phyloP scores from a whole-genome alignment of 2,888 invertebrate genomes.

The Belgica antarctica region DNA sequence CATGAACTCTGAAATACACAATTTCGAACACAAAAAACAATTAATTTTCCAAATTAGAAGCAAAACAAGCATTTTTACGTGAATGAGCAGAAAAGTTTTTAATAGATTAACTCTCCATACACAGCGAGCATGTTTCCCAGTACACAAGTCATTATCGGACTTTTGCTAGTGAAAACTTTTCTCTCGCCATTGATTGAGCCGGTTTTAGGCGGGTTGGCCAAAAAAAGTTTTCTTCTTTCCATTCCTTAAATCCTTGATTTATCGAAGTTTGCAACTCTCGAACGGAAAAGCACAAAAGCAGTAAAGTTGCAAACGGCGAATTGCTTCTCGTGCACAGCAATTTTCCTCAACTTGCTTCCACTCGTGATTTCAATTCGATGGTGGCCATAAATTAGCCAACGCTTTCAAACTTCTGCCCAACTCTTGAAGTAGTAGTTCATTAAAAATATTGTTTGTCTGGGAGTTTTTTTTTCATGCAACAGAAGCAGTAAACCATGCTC shows the following conservation, averaged over 20 bases:
- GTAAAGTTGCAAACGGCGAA: no score
- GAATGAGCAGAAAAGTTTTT: slow-evolving; percentile 29
- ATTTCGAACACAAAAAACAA: slow-evolving; percentile 20
- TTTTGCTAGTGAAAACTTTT: slow-evolving; percentile 8
- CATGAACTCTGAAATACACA: no score
- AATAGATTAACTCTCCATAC: slow-evolving; percentile 25
- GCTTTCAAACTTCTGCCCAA: slow-evolving; percentile 20
- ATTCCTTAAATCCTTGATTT: no score
- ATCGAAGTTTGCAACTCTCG: background rate
- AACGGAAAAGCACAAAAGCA: no score
- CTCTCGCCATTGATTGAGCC: background rate
- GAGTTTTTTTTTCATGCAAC: background rate
- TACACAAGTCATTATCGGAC: slow-evolving; percentile 15
- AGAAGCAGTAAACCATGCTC: slow-evolving; percentile 40
- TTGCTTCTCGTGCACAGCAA: no score
- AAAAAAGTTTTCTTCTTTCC: no score
- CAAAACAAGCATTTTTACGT: slow-evolving; percentile 37
- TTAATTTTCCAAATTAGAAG: slow-evolving; percentile 36
- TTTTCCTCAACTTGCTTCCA: background rate
- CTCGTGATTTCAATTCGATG: background rate
- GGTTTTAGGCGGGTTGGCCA: no score
- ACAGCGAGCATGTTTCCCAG: background rate
- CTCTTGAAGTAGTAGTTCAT: slow-evolving; percentile 36
- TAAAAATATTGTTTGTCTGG: slow-evolving; percentile 41
- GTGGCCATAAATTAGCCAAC: slow-evolving; percentile 37